phyloP scores from a whole-genome alignment of 2,888 invertebrate species.

The Cephus runcator region DNA sequence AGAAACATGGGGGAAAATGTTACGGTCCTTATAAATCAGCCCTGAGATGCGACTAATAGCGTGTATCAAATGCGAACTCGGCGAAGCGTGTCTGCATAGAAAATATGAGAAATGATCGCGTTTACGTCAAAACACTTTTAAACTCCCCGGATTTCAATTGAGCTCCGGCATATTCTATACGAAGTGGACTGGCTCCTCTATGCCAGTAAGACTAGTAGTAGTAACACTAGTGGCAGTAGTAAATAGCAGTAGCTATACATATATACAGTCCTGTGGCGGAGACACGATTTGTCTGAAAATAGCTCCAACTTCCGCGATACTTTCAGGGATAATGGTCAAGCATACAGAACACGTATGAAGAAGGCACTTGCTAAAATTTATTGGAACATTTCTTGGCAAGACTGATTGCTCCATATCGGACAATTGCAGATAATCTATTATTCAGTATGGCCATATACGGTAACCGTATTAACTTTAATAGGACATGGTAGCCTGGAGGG shows the following conservation, averaged over 20 bases:
- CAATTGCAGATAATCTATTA: neutral
- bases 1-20: slow-evolving; percentile 22
- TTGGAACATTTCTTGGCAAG: slow-evolving; percentile 16
- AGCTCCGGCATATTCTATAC: slow-evolving; percentile 45
- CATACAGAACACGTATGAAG: slow-evolving; percentile 18
- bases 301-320: slow-evolving; percentile 43
- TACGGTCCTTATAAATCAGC: slow-evolving; percentile 50
- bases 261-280: neutral
- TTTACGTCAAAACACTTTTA: slow-evolving; percentile 62
- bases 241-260: neutral
- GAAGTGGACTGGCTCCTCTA: neutral
- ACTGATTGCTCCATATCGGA: neutral
- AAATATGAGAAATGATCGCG: slow-evolving; percentile 57
- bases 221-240: neutral
- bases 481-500: neutral
- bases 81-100: slow-evolving; percentile 51
- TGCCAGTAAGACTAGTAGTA: neutral
- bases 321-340: slow-evolving; percentile 14
- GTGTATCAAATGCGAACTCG: slow-evolving; percentile 57
- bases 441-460: neutral
- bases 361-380: slow-evolving; percentile 37
- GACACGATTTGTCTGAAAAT: slow-evolving; percentile 50
- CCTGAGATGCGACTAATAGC: slow-evolving; percentile 52
- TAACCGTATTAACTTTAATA: neutral
- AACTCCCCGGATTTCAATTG: slow-evolving; percentile 50